Evolutionary conservation across 92 coral and sea anemone genomes (phyloP).

Genomic region (Ricordea florida): DNA sequence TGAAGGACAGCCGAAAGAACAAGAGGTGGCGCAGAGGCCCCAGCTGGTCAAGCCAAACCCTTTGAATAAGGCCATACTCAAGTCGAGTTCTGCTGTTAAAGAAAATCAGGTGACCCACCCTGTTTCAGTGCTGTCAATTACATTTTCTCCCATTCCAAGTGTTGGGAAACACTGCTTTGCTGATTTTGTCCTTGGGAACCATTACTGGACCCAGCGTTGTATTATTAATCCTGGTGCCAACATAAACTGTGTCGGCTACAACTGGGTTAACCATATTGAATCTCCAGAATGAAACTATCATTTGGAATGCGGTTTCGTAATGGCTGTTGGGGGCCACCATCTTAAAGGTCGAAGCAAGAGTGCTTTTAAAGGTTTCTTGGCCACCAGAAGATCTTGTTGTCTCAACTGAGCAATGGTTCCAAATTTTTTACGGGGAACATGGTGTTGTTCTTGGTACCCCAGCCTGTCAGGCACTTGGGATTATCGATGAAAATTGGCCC

Average conservation of each 20-base stretch:
- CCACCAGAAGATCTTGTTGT: not conserved
- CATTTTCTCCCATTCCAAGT: constrained; percentile 14
- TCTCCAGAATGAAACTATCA: constrained; percentile 14
- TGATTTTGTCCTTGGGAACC: constrained; percentile 16
- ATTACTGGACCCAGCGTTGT: constrained; percentile 5
- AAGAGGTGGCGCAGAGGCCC: too few species aligned
- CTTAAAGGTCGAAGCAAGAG: not conserved
- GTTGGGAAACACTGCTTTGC: constrained; percentile 24
- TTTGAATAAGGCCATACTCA: too few species aligned
- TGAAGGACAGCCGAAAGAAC: too few species aligned
- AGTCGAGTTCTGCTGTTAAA: constrained; percentile 5
- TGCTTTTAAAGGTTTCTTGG: constrained; percentile 5
- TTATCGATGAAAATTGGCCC: constrained; percentile 9
- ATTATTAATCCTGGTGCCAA: constrained; percentile 29
- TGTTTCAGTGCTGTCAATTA: constrained; percentile 16
- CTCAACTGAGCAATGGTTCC: constrained; percentile 13
- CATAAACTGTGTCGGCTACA: constrained; percentile 29
- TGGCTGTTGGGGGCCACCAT: too few species aligned
- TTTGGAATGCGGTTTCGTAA: constrained; percentile 18
- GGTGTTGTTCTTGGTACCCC: constrained; percentile 16
- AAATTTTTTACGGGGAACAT: constrained; percentile 17
- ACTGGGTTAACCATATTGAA: constrained; percentile 12
- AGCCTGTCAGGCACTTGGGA: constrained; percentile 26
- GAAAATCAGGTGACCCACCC: not conserved
- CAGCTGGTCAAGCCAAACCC: too few species aligned